Base-by-base conservation (phyloP, 2,797 vertebrate genomes). In the Lepilemur septentrionalis region DNA sequence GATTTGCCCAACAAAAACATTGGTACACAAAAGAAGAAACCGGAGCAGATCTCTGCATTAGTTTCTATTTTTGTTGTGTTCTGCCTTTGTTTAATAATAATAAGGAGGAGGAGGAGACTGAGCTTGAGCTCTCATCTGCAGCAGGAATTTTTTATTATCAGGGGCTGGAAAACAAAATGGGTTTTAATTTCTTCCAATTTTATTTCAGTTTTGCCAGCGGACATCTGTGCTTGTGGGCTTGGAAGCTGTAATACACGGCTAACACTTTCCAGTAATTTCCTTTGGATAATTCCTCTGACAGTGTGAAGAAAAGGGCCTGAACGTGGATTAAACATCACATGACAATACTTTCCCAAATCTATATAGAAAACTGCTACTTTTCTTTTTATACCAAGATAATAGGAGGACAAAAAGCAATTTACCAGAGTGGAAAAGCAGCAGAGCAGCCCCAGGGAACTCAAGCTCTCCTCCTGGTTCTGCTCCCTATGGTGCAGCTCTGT, bases 151-250 rank as follows among this genome's bases (percentile, higher is more conserved):
- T 97, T 90, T 95, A 96, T 93, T 94, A 92, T 81, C 93, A 86
- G 23, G 3, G 80, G 78, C 97, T 96, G 97, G 80, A 93, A 98
- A 98, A 97, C 92, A 96, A 94, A 97, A 94, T 65, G 88, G 94
- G 87, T 82, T 89, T 98, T 97, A 98, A 98, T 98, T 97, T 97
- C 94, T 98, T 97, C 96, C 97, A 95, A 96, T 98, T 98, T 98
- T 83, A 96, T 98, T 98, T 98, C 97, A 97, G 97, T 97, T 98
- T 98, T 98, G 97, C 97, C 98, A 97, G 3, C 61, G 94, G 97
- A 98, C 98, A 98, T 98, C 98, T 98, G 98, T 94, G 98, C 97
- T 94, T 69, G 70, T 94, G 83, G 73, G 32, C 86, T 96, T 97
- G 96, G 97, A 96, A 93, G 61, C 94, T 91, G 38, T 90, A 75